Evolutionary conservation across 2,888 invertebrate genomes (phyloP), one percentile per base, ranked within the genome.

Genomic region (Frankliniella intonsa): DNA sequence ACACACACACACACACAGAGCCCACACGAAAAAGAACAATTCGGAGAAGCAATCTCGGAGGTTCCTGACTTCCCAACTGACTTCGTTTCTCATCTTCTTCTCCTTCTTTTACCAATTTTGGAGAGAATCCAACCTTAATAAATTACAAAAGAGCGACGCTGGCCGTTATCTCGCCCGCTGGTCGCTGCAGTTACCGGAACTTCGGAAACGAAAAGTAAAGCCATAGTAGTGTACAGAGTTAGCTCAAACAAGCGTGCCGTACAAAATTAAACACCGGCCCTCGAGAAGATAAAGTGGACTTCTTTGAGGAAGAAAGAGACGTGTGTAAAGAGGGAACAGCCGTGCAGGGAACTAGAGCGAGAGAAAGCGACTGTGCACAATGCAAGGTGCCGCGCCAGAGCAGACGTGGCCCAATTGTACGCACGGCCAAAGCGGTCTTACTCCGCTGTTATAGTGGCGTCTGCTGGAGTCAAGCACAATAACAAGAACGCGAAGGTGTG

Each of bases 31-130:
- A 12, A 22, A 25, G 25, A 76, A 76, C 69, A 25, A 22, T 76
- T 3, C 69, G 25, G 69, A 76, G 55, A 25, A 76, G 69, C 69
- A 76, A 76, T 76, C 69, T 76, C 25, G 25, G 25, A 12, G 8
- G 25, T 25, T 76, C 25, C 69, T 76, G 69, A 76, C 69, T 25
- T 25, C 25, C 69, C 25, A 25, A 22, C 69, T 25, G 69, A 76
- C 22, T 76, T 11, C 69, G 9, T 76, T 76, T 76, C 69, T 12
- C 69, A 25, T 76, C 25, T 76, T 14, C 55, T 55, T 76, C 25
- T 22, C 22, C 69, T 76, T 76, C 69, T 76, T 76, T 76, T 22
- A 25, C 22, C 25, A 76, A 22, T 76, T 76, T 76, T 76, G 69
- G 69, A 76, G 69, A 76, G 69, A 76, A 12, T 76, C 69, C 69